phyloP scores from a whole-genome alignment of 2,888 invertebrate genomes.

The Andrena dorsata region DNA sequence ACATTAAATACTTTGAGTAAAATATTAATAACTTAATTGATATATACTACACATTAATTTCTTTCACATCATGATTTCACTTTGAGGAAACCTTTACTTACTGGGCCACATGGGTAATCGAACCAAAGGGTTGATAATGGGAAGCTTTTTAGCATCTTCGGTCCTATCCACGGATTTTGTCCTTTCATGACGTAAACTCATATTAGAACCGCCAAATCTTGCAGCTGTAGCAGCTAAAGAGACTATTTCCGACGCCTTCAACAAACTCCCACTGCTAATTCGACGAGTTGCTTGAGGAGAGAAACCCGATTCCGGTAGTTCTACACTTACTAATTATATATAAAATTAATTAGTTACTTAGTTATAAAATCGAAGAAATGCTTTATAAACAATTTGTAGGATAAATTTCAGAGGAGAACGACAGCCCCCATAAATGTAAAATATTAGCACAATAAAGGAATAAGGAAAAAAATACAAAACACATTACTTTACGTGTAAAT shows the following conservation, averaged over 20 bases:
- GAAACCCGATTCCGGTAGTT: slow-evolving; percentile 87
- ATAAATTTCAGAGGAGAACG: background rate
- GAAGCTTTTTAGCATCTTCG: slow-evolving; percentile 88
- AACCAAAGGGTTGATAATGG: slow-evolving; percentile 96
- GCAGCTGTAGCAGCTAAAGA: slow-evolving; percentile 88
- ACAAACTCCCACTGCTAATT: slow-evolving; percentile 95
- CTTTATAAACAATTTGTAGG: background rate
- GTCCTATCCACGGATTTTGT: slow-evolving; percentile 87
- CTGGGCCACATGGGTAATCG: slow-evolving; percentile 95
- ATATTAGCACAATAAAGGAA: background rate
- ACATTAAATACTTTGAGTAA: background rate
- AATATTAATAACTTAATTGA: no score
- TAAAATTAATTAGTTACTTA: slow-evolving; percentile 18
- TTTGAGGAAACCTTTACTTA: slow-evolving; percentile 83
- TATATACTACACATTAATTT: no score
- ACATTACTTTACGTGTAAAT: background rate
- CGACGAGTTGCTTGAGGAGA: slow-evolving; percentile 94
- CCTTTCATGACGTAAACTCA: slow-evolving; percentile 80
- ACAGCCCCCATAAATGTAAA: no score
- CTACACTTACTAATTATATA: slow-evolving; percentile 82
- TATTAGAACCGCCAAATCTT: slow-evolving; percentile 84
- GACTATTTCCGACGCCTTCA: slow-evolving; percentile 90
- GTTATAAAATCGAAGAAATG: no score
- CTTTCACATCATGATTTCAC: no score
- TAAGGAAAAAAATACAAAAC: background rate